Percentiles rank a stretch among this genome's conserved stretches.
Evolutionary conservation across 2,113 vertebrate species (phyloP).

Genomic region (Cottus gobio): DNA sequence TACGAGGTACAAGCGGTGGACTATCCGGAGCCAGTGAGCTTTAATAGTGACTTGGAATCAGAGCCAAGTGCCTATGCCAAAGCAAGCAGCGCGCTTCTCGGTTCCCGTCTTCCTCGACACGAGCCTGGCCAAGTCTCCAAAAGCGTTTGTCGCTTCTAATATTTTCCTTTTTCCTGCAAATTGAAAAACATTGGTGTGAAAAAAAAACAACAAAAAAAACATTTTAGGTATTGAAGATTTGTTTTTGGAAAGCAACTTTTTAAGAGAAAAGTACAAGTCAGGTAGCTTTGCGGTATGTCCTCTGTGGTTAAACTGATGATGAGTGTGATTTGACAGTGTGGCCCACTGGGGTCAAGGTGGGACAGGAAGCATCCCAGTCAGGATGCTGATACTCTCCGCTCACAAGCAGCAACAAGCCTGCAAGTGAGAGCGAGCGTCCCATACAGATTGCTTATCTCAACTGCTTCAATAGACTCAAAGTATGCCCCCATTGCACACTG

Average conservation of each 20-base stretch:
- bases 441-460: conserved; percentile 68
- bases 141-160: conserved; percentile 63
- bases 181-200: conserved; percentile 11
- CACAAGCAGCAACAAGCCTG: conserved; percentile 46
- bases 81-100: conserved; percentile 69
- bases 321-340: conserved; percentile 16
- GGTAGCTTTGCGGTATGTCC: not conserved
- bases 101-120: conserved; percentile 52
- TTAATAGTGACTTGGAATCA: conserved; percentile 48
- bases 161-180: conserved; percentile 48
- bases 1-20: conserved; percentile 48
- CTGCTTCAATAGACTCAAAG: conserved; percentile 68
- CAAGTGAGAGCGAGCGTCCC: conserved; percentile 51
- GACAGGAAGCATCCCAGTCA: conserved; percentile 37
- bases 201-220: conserved; percentile 14
- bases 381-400: conserved; percentile 25
- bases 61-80: conserved; percentile 66
- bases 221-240: not conserved
- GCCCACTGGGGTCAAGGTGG: conserved; percentile 23
- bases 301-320: not conserved
- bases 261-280: not conserved
- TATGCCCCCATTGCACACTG: conserved; percentile 64
- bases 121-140: conserved; percentile 59
- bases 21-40: conserved; percentile 43
- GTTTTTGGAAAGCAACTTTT: not conserved